Evolutionary conservation across 2,797 vertebrate genomes (phyloP).

Genomic region (Lacerta viridis): DNA sequence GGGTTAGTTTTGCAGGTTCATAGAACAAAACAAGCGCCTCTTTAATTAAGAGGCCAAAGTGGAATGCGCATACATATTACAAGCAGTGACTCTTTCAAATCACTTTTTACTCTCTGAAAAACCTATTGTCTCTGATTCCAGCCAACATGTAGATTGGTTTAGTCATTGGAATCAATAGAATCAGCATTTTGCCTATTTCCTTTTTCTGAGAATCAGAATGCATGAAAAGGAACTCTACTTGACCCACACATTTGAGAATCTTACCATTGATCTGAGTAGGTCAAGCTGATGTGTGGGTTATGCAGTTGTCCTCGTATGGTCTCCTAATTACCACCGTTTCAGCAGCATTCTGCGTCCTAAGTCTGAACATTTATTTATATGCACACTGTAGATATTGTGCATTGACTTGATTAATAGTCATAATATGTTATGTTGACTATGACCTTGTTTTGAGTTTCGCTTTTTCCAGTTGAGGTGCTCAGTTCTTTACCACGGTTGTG

Average conservation of each 20-base stretch:
- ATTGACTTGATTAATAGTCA: conserved; percentile 74
- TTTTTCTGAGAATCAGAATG: conserved; percentile 68
- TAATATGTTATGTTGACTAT: conserved; percentile 78
- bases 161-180: conserved; percentile 46
- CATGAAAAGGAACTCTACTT: conserved; percentile 72
- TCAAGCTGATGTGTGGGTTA: conserved; percentile 60
- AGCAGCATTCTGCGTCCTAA: conserved; percentile 74
- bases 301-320: conserved; percentile 66
- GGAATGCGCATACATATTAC: not conserved
- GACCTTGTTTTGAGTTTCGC: conserved; percentile 64
- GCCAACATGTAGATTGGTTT: not conserved
- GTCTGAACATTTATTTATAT: conserved; percentile 73
- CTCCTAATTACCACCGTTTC: conserved; percentile 58
- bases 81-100: not conserved
- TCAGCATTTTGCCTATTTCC: conserved; percentile 68
- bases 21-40: not conserved
- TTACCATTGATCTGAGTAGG: conserved; percentile 74
- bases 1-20: conserved; percentile 9
- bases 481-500: conserved; percentile 81
- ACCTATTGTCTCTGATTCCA: conserved; percentile 20
- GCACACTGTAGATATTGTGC: conserved; percentile 71
- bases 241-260: conserved; percentile 68
- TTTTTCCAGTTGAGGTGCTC: conserved; percentile 75
- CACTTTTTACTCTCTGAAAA: conserved; percentile 15
- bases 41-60: conserved; percentile 10